These are phyloP conservation scores for Nematopogon swammerdamellus DNA, from an alignment of 2,888 invertebrate species.

Conservation along the genomic window DNA sequence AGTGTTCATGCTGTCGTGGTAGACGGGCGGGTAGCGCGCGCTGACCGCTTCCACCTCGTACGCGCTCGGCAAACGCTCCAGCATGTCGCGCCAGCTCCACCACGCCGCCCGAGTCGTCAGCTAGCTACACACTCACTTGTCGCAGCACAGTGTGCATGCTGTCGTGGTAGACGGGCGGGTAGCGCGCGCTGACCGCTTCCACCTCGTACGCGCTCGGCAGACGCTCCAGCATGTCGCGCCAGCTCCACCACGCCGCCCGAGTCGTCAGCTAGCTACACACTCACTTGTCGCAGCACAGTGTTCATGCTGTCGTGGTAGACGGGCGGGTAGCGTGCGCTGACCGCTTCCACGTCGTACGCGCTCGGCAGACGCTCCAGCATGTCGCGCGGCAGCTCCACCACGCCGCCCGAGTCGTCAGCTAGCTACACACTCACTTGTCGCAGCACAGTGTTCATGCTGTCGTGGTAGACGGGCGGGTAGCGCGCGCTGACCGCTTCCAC, in stretches of 20 bases:
- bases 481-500: constrained; percentile 60
- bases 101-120: constrained; percentile 59
- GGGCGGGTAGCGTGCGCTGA: constrained; percentile 73
- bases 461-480: too few species aligned
- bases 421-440: constrained; percentile 53
- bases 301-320: constrained; percentile 90
- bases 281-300: constrained; percentile 75
- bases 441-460: too few species aligned
- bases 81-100: constrained; percentile 66
- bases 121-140: too few species aligned
- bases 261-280: too few species aligned
- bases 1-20: constrained; percentile 91
- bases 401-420: constrained; percentile 57
- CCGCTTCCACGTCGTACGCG: constrained; percentile 64
- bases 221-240: too few species aligned
- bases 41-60: constrained; percentile 69
- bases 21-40: constrained; percentile 75
- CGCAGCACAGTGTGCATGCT: too few species aligned
- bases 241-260: too few species aligned
- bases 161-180: too few species aligned
- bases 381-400: constrained; percentile 65
- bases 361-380: constrained; percentile 68
- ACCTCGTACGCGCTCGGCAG: too few species aligned
- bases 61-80: constrained; percentile 64
- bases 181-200: too few species aligned